phyloP scores from a whole-genome alignment of 2,113 vertebrate genomes.

The Dicrurus megarhynchus region DNA sequence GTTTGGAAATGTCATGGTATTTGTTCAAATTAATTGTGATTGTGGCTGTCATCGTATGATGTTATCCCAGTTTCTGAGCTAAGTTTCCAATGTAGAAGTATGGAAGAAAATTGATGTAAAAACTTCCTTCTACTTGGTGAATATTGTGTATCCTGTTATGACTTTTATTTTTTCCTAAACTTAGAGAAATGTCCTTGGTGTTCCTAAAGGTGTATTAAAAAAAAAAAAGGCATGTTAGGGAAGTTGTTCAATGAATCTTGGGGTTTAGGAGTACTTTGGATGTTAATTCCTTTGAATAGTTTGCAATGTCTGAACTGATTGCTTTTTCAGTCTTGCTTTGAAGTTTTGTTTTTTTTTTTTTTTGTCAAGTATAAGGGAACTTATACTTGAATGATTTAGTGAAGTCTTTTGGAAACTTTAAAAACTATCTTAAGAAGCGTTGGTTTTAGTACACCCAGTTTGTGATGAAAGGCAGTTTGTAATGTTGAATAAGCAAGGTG shows the following conservation, averaged over 20 bases:
- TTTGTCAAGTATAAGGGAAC: no score
- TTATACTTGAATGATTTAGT: neutral
- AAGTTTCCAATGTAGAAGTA: neutral
- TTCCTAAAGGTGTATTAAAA: neutral
- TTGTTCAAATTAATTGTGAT: neutral
- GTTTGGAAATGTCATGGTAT: neutral
- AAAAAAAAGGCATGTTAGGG: neutral
- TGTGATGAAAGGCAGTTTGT: neutral
- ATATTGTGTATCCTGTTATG: neutral
- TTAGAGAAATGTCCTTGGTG: neutral
- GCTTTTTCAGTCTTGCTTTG: neutral
- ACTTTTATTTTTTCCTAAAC: neutral
- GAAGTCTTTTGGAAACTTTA: neutral
- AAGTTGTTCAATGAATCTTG: neutral
- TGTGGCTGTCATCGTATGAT: neutral
- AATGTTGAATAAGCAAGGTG: neutral
- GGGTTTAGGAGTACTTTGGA: neutral
- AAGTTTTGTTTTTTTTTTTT: neutral
- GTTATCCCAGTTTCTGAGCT: neutral
- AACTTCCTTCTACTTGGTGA: neutral
- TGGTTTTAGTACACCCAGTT: neutral
- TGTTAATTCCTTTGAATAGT: neutral
- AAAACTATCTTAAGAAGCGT: neutral
- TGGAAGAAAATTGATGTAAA: neutral
- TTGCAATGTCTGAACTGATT: neutral